phyloP scores from a whole-genome alignment of 2,888 invertebrate species.

The Auanema freiburgensis region DNA sequence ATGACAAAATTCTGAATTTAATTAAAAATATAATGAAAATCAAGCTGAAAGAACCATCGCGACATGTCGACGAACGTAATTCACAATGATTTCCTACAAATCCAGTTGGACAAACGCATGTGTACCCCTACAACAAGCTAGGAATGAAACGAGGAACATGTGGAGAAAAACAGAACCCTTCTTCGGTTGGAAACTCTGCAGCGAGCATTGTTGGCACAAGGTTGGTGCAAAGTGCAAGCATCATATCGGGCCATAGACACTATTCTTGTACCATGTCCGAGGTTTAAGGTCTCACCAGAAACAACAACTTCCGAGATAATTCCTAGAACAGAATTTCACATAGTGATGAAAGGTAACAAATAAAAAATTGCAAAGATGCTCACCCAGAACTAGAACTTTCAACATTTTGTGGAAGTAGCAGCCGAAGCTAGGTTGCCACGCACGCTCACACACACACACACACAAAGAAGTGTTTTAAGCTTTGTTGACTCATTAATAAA shows the following conservation, averaged over 20 bases:
- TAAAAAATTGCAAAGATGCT: not conserved
- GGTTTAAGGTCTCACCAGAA: constrained; percentile 37
- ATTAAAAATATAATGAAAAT: no score
- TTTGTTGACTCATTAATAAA: no score
- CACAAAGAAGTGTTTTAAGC: no score
- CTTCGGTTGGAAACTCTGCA: constrained; percentile 44
- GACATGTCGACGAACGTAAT: constrained; percentile 33
- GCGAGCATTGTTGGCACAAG: constrained; percentile 44
- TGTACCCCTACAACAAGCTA: constrained; percentile 36
- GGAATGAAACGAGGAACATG: not conserved
- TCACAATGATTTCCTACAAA: constrained; percentile 53
- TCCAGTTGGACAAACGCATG: constrained; percentile 42
- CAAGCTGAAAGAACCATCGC: constrained; percentile 21
- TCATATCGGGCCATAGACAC: constrained; percentile 25
- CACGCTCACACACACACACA: no score
- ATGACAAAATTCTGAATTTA: constrained; percentile 38
- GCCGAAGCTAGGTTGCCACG: no score
- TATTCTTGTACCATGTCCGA: constrained; percentile 33
- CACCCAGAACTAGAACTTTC: no score
- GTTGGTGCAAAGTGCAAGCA: constrained; percentile 22
- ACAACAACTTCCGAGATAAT: constrained; percentile 46
- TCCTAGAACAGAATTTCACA: constrained; percentile 31
- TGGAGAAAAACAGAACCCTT: constrained; percentile 1
- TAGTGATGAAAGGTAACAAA: no score
- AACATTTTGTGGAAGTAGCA: no score